A percentile compares a stretch with the other conserved stretches of the same genome.
Evolutionary conservation across 2,888 invertebrate species (phyloP).

Genomic region (Lithophane semibrunnea): DNA sequence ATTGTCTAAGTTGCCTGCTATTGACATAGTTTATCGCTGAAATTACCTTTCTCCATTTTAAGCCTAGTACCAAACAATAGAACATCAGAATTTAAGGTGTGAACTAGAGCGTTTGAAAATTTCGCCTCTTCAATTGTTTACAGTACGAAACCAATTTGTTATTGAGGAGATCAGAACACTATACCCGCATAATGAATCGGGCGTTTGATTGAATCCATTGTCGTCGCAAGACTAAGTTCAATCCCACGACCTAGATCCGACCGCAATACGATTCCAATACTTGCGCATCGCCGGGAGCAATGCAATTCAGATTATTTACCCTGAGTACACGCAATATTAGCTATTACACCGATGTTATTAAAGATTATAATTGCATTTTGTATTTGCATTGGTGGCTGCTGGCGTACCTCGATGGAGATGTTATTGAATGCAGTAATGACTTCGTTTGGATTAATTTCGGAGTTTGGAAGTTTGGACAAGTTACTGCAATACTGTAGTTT

Average conservation of each 20-base stretch:
- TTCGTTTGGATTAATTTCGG: conserved; percentile 50
- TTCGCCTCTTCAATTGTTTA: conserved; percentile 50
- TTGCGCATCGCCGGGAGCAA: conserved; percentile 76
- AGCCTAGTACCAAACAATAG: conserved; percentile 43
- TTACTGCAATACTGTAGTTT: conserved; percentile 37
- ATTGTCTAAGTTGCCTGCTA: conserved; percentile 36
- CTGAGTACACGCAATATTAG: conserved; percentile 68
- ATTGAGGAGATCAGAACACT: conserved; percentile 69
- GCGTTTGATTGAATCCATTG: conserved; percentile 81
- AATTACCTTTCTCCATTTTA: conserved; percentile 54
- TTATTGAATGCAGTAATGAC: conserved; percentile 70
- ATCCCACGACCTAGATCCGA: conserved; percentile 81
- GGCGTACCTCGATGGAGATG: conserved; percentile 59
- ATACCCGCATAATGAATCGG: conserved; percentile 77
- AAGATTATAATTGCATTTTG: conserved; percentile 66
- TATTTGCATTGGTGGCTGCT: conserved; percentile 29
- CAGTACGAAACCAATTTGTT: conserved; percentile 59
- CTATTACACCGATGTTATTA: conserved; percentile 66
- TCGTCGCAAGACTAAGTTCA: conserved; percentile 76
- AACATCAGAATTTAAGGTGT: conserved; percentile 46
- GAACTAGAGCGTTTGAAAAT: conserved; percentile 60
- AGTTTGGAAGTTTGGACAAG: conserved; percentile 48
- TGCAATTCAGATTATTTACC: conserved; percentile 77
- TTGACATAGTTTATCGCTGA: conserved; percentile 46
- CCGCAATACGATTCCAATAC: conserved; percentile 80